A percentile compares a stretch with the other conserved stretches of the same genome.
Evolutionary conservation across 2,797 vertebrate species (phyloP).

Genomic region (Macroramphosus scolopax): DNA sequence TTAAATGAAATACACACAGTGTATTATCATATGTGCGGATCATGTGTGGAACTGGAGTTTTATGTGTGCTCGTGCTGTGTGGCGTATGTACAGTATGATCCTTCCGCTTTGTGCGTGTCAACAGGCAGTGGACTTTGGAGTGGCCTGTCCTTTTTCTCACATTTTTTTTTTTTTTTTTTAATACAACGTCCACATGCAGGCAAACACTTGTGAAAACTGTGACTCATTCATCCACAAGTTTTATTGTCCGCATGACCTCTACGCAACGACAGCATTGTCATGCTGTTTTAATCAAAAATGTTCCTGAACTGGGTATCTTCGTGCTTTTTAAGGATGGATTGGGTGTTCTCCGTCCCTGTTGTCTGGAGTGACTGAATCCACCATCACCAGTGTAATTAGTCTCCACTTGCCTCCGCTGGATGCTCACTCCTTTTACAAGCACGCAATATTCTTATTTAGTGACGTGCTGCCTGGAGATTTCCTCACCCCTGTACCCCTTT

Average conservation of each 20-base stretch:
- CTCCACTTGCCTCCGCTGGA: constrained; percentile 33
- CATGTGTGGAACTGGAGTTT: constrained; percentile 5
- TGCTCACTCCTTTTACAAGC: constrained; percentile 16
- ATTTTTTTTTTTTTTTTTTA: constrained; percentile 5
- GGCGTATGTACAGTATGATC: constrained; percentile 55
- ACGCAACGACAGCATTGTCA: constrained; percentile 1
- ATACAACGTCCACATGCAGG: constrained; percentile 22
- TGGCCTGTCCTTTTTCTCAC: constrained; percentile 28
- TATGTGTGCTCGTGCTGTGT: background rate
- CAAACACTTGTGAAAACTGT: constrained; percentile 39
- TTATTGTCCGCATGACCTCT: constrained; percentile 39
- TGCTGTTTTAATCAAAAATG: constrained; percentile 17
- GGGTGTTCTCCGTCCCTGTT: constrained; percentile 33
- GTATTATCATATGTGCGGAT: background rate
- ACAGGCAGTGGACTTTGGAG: constrained; percentile 61
- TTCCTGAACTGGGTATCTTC: constrained; percentile 14
- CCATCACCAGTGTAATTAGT: constrained; percentile 40
- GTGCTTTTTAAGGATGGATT: constrained; percentile 27
- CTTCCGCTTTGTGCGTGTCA: constrained; percentile 48
- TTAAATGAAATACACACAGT: background rate
- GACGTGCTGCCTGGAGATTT: constrained; percentile 24
- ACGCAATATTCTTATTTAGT: constrained; percentile 14
- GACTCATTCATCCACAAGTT: constrained; percentile 51
- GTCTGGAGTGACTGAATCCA: constrained; percentile 26
- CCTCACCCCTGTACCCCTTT: background rate